Conservation (phyloP, 2,113 vertebrate species). For the Nicator chloris region DNA sequence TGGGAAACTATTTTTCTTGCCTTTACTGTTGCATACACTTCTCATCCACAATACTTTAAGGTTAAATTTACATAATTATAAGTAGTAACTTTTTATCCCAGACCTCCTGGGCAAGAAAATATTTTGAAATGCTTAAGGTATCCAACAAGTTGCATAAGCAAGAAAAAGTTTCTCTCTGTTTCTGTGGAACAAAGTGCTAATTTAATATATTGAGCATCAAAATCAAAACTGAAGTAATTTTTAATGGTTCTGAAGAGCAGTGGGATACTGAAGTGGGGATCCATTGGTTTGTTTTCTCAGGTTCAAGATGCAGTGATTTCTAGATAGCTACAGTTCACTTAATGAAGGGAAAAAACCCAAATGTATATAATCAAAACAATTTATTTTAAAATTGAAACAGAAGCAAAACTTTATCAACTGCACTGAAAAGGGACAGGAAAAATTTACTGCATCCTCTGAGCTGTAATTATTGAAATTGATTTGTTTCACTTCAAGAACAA, state of each 20-base stretch:
- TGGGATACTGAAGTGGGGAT: neutral
- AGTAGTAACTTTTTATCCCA: neutral
- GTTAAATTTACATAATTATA: neutral
- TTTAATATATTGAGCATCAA: neutral
- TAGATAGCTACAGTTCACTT: constrained; percentile 46
- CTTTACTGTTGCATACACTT: neutral
- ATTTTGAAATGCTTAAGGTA: neutral
- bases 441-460: neutral
- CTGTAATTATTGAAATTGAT: neutral
- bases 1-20: neutral
- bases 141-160: neutral
- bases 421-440: neutral
- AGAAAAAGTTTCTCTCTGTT: neutral
- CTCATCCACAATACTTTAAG: neutral
- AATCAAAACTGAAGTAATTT: constrained; percentile 58
- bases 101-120: neutral
- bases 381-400: neutral
- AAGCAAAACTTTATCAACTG: neutral
- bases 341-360: constrained; percentile 7
- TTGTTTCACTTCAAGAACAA: constrained; percentile 2
- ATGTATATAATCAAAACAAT: constrained; percentile 30
- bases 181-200: neutral
- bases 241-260: constrained; percentile 33
- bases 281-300: constrained; percentile 24
- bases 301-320: constrained; percentile 58